Conservation (phyloP, 2,113 vertebrate species). For the Phainopepla nitens region DNA sequence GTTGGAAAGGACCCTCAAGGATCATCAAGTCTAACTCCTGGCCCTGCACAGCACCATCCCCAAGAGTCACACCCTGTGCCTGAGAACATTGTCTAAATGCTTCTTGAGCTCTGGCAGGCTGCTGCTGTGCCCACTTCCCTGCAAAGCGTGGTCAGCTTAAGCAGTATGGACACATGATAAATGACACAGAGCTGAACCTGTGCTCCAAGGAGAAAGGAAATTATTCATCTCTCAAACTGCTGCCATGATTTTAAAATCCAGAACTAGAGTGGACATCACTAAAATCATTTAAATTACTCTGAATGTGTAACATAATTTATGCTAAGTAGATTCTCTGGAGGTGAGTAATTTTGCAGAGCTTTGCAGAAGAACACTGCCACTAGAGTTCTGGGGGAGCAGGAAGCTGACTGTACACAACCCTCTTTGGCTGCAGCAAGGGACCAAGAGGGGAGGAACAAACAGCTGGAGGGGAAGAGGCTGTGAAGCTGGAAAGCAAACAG, state of each 20-base stretch:
- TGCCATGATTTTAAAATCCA: not conserved
- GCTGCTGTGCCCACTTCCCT: not conserved
- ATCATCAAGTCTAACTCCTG: not conserved
- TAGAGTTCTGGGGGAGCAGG: not conserved
- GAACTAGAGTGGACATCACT: not conserved
- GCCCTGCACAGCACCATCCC: not conserved
- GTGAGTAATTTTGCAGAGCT: not conserved
- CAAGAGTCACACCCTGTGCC: not conserved
- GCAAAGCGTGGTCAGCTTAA: not conserved
- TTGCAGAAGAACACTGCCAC: not conserved
- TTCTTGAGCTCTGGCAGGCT: not conserved
- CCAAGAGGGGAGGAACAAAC: not conserved
- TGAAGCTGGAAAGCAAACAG: not conserved
- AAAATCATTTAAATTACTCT: not conserved
- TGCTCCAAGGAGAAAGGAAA: not conserved
- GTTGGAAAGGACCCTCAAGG: not conserved
- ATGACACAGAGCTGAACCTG: not conserved
- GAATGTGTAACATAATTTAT: not conserved
- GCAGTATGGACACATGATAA: not conserved
- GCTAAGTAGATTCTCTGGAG: not conserved
- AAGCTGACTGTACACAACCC: rapidly evolving
- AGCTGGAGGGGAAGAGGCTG: not conserved
- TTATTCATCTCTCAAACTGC: not conserved
- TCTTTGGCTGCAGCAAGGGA: not conserved
- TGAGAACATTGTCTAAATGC: not conserved